A percentile compares a stretch with the other conserved stretches of the same genome.
Evolutionary conservation across 1,140 invertebrate species (phyloP).

Genomic region (Centruroides sculpturatus): DNA sequence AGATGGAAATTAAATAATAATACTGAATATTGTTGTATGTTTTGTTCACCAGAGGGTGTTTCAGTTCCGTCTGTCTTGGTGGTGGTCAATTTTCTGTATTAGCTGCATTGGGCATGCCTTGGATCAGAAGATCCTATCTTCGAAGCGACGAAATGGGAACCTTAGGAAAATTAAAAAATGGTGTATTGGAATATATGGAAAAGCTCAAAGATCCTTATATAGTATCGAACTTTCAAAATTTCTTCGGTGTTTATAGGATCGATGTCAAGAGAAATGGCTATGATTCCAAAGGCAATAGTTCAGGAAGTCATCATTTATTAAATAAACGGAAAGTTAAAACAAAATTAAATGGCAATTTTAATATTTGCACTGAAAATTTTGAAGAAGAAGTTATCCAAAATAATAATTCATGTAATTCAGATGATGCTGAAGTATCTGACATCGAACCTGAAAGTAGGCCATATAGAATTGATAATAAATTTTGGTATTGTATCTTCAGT

Average conservation of each 20-base stretch:
- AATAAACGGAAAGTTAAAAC: background rate
- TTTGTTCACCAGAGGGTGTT: no score
- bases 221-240: conserved; percentile 52
- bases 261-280: conserved; percentile 2
- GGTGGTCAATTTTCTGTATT: no score
- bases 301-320: background rate
- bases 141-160: no score
- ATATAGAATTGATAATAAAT: conserved; percentile 51
- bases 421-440: conserved; percentile 20
- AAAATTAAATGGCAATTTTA: conserved; percentile 1
- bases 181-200: background rate
- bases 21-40: no score
- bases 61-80: no score
- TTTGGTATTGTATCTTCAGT: conserved; percentile 74
- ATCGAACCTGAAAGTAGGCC: conserved; percentile 19
- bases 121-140: no score
- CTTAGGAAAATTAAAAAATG: background rate
- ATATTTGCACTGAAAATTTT: background rate
- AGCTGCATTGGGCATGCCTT: no score
- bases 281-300: background rate
- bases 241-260: conserved; percentile 41
- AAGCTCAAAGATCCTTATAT: conserved; percentile 44
- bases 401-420: conserved; percentile 7
- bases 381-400: conserved; percentile 1
- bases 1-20: no score